A percentile compares a stretch with the other conserved stretches of the same genome.
Conservation (phyloP, 2,888 invertebrate species). For the Xanthorhoe designata region DNA sequence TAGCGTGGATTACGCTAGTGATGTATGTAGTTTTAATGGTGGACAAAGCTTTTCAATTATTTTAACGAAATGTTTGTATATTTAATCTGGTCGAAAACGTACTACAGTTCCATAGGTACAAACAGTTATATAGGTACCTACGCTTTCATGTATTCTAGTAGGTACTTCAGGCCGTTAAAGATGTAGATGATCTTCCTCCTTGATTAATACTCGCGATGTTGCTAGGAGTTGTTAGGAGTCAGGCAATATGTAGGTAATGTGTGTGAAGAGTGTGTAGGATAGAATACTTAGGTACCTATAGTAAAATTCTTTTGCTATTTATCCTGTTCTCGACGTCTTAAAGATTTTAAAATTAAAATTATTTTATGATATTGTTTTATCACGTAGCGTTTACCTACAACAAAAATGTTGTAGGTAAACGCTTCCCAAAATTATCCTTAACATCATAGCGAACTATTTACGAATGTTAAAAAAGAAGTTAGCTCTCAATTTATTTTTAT, state of each 20-base stretch:
- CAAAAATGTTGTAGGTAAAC: conserved; percentile 5
- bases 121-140: neutral
- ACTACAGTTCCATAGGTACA: neutral
- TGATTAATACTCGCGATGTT: conserved; percentile 43
- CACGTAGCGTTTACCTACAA: too few relatives aligned
- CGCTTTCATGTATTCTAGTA: conserved; percentile 3
- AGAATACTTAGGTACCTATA: conserved; percentile 22
- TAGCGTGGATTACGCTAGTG: conserved; percentile 6
- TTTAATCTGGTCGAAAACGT: conserved; percentile 3
- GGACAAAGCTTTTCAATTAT: neutral
- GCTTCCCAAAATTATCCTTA: conserved; percentile 13
- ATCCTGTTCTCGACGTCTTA: conserved; percentile 16
- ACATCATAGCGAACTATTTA: conserved; percentile 10
- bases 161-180: neutral
- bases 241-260: conserved; percentile 33
- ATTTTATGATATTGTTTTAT: conserved; percentile 20
- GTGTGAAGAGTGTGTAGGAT: conserved; percentile 40
- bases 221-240: conserved; percentile 31
- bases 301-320: conserved; percentile 31
- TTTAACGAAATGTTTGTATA: neutral
- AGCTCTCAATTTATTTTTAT: conserved; percentile 7
- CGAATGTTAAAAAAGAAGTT: conserved; percentile 12
- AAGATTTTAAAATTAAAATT: conserved; percentile 10
- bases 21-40: neutral
- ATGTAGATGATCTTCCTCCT: conserved; percentile 29